Percentiles rank a stretch among this genome's conserved stretches.
Conservation (phyloP, 2,888 invertebrate genomes). For the Metellina segmentata region DNA sequence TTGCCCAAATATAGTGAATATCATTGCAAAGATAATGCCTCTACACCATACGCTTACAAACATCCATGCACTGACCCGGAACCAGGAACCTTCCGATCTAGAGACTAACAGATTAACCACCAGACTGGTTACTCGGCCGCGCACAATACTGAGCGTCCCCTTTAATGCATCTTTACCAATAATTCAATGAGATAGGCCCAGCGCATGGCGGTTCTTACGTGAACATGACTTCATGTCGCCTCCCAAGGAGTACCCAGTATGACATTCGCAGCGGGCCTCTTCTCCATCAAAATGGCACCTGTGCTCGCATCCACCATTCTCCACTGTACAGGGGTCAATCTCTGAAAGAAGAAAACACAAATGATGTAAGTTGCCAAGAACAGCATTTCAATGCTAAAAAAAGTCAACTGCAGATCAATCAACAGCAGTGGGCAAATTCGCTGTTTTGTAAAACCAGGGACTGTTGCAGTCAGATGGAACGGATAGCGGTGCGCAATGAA, state of each 20-base stretch:
- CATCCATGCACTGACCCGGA: too few species aligned
- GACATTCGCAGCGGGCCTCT: conserved; percentile 1
- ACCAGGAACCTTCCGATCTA: too few species aligned
- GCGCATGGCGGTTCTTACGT: conserved; percentile 10
- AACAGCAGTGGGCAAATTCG: neutral
- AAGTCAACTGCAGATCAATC: neutral
- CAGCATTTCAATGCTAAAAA: neutral
- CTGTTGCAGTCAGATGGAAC: neutral
- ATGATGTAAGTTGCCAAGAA: too few species aligned
- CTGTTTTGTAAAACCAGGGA: neutral
- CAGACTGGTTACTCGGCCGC: neutral
- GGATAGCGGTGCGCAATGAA: neutral
- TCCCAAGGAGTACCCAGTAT: conserved; percentile 28
- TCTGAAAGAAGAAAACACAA: conserved; percentile 7
- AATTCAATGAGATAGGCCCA: neutral
- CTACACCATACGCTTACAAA: too few species aligned
- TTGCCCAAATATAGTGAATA: too few species aligned
- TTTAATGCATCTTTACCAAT: neutral
- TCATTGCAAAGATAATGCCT: too few species aligned
- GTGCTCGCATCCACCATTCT: conserved; percentile 44
- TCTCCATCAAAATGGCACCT: neutral
- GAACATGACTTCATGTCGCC: conserved; percentile 38
- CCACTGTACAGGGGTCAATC: conserved; percentile 10
- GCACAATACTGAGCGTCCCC: neutral
- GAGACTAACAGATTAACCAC: too few species aligned